Evolutionary conservation across 2,113 vertebrate genomes (phyloP), one percentile per base, ranked within the genome.

Genomic region (Rhegmatorhina hoffmannsi): DNA sequence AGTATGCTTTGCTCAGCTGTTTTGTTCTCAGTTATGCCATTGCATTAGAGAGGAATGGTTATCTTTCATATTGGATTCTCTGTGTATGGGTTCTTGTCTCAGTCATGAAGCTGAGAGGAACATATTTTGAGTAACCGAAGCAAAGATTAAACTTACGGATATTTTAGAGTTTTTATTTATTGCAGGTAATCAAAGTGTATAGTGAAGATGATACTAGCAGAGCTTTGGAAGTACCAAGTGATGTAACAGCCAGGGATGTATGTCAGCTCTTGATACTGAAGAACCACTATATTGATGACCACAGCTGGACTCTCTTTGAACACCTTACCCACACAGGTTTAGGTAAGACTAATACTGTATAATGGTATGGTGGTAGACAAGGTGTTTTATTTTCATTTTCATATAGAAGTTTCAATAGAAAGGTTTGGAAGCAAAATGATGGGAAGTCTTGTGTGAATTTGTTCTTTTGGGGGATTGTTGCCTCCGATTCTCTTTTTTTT

Each of bases 251-350:
- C 82, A 97, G 98, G 75, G 99, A 99, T 97, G 97, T 99, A 58
- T 99, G 99, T 95, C 99, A 99, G 95, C 97, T 99, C 70, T 98
- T 99, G 90, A 98, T 99, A 96, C 47, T 99, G 97, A 99, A 99
- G 98, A 99, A 99, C 95, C 98, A 98, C 92, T 99, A 98, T 94
- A 94, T 99, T 43, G 98, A 99, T 97, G 99, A 99, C 97, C 98
- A 99, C 96, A 98, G 98, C 98, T 99, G 99, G 99, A 99, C 99
- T 21, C 98, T 99, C 69, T 99, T 99, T 98, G 99, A 99, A 94
- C 98, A 99, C 84, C 98, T 99, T 80, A 86, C 97, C 79, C 97
- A 96, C 86, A 97, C 98, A 83, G 98, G 97, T 89, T 97, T 99
- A 96, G 98, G 99, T 99, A 98, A 98, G 97, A 62, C 13, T 87